These are phyloP conservation scores for Gallinago solitaria DNA, from an alignment of 2,797 vertebrate species.

Conservation along the genomic window DNA sequence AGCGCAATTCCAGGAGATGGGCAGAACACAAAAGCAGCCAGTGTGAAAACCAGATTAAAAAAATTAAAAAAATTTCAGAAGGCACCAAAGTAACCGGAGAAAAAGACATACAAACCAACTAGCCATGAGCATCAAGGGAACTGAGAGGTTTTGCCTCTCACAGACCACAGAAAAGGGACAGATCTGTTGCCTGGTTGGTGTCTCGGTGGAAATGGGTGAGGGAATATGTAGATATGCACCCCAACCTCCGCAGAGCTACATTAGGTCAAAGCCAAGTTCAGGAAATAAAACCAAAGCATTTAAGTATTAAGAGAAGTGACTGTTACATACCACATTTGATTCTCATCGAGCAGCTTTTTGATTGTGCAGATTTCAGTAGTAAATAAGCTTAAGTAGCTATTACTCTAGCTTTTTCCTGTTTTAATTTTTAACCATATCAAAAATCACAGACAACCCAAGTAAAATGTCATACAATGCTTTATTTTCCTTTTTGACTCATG, in stretches of 20 bases:
- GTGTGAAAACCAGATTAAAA: not conserved
- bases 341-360: not conserved
- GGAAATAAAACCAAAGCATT: not conserved
- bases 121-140: not conserved
- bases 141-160: not conserved
- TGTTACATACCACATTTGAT: not conserved
- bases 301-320: not conserved
- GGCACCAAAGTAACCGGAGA: not conserved
- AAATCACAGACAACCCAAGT: not conserved
- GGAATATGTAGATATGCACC: not conserved
- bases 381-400: not conserved
- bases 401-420: not conserved
- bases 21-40: not conserved
- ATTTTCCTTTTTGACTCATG: not conserved
- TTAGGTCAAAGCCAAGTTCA: not conserved
- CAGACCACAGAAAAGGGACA: not conserved
- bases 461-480: not conserved
- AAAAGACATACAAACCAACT: not conserved
- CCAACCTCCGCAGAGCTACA: not conserved
- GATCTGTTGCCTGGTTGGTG: not conserved
- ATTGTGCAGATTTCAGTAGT: not conserved
- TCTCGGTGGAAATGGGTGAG: accelerated
- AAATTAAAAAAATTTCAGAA: not conserved
- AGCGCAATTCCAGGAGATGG: not conserved
- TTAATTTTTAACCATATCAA: not conserved